These are phyloP conservation scores for Pipistrellus nathusii DNA, from an alignment of 2,797 vertebrate species.

Conservation along the genomic window DNA sequence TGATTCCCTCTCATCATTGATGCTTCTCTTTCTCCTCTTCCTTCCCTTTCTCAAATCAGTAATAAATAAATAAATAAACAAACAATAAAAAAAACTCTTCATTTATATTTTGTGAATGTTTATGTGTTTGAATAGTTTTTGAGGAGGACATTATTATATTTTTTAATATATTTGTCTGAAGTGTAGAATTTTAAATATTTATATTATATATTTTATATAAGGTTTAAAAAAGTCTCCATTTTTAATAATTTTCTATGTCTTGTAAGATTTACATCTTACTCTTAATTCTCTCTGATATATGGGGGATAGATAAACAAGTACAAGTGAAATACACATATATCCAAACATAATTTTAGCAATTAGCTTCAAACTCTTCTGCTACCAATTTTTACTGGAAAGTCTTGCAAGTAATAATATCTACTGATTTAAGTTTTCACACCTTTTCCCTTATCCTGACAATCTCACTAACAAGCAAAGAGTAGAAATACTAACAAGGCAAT, in stretches of 20 bases:
- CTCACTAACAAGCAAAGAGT: constrained; percentile 79
- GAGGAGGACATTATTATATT: not conserved
- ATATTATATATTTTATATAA: not conserved
- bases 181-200: constrained; percentile 22
- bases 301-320: constrained; percentile 46
- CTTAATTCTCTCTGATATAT: not conserved
- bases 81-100: not conserved
- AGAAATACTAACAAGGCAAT: constrained; percentile 78
- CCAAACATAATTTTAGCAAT: constrained; percentile 64
- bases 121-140: not conserved
- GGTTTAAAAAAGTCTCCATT: not conserved
- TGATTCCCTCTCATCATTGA: too few species aligned
- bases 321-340: constrained; percentile 55
- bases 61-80: too few species aligned
- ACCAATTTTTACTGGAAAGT: constrained; percentile 69
- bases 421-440: constrained; percentile 81
- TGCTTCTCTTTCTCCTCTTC: too few species aligned
- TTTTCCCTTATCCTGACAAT: constrained; percentile 77
- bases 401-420: constrained; percentile 71
- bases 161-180: not conserved
- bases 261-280: not conserved
- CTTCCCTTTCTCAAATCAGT: too few species aligned
- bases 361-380: constrained; percentile 70
- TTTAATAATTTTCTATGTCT: constrained; percentile 30
- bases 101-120: not conserved